phyloP scores from a whole-genome alignment of 2,888 invertebrate species.

The Clepsis dumicolana region DNA sequence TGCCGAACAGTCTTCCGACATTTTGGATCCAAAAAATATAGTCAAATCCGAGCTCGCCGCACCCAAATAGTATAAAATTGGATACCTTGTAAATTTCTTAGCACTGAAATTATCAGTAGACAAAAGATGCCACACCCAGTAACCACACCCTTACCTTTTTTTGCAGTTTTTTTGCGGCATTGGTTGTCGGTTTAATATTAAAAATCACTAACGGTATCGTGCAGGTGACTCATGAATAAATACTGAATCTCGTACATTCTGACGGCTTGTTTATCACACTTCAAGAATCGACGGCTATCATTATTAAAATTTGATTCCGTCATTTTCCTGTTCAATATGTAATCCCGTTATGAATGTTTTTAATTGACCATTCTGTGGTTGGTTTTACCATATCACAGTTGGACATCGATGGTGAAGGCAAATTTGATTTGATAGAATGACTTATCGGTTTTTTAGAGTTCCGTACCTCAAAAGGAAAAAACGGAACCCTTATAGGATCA shows the following conservation, averaged over 20 bases:
- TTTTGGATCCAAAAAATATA: no score
- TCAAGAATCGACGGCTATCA: background rate
- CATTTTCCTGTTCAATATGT: slow-evolving; percentile 10
- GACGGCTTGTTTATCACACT: background rate
- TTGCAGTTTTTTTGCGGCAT: background rate
- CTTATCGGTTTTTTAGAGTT: background rate
- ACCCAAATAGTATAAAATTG: no score
- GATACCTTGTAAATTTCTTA: no score
- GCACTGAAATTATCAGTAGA: no score
- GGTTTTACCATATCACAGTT: background rate
- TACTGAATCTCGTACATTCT: background rate
- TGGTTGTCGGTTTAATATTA: background rate
- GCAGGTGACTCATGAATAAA: slow-evolving; percentile 35
- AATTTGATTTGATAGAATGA: background rate
- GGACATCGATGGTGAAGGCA: background rate
- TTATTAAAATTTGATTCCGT: slow-evolving; percentile 5
- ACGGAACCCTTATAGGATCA: no score
- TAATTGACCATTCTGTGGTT: background rate
- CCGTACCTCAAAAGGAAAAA: no score
- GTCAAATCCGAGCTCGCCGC: no score
- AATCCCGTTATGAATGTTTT: background rate
- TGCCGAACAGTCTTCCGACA: no score
- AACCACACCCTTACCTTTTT: background rate
- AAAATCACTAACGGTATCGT: slow-evolving; percentile 13
- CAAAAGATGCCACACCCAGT: no score